Base-by-base conservation (phyloP, 1,140 invertebrate genomes). In the Babylonia areolata region DNA sequence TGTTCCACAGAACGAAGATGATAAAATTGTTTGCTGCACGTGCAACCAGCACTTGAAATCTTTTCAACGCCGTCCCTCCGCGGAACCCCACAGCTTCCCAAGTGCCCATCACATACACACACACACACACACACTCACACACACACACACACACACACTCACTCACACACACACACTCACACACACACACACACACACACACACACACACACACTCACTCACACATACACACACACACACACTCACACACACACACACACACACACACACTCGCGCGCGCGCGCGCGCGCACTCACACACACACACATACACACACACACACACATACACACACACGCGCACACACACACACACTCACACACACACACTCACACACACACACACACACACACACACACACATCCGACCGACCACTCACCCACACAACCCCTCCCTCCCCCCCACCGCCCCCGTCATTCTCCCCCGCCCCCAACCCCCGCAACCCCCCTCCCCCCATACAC, bases 271-370 rank as follows among this genome's bases (percentile, higher is more conserved):
- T 11, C 58, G 23, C 58, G 23, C n/a, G 5, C 58, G 23, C 58
- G 23, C 58, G 23, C 58, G 23, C 58, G 23, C 58, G 23, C n/a
- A 64, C 58, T 11, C 58, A 64, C 58, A 64, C 58, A 64, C 58
- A 64, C 58, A 64, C 58, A 64, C 58, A 64, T 23, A 64, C 58
- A 64, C 23, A 64, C 58, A 64, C 58, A 64, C 58, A 64, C 58
- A 64, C 58, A 64, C 58, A 23, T 23, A n/a, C 58, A 64, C 58
- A 64, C 58, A 23, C 58, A 23, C 58, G 58, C 58, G 23, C 23
- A 23, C 58, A 64, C 58, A 23, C 58, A 64, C 58, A 11, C 17
- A 64, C 58, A 23, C n/a, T 11, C 58, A 23, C 23, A 5, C 23
- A 64, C 58, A 23, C 58, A 64, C 58, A 23, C 58, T 11, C 58